Evolutionary conservation across 2,113 vertebrate species (phyloP), one percentile per base, ranked within the genome.

Genomic region (Anoura caudifer): DNA sequence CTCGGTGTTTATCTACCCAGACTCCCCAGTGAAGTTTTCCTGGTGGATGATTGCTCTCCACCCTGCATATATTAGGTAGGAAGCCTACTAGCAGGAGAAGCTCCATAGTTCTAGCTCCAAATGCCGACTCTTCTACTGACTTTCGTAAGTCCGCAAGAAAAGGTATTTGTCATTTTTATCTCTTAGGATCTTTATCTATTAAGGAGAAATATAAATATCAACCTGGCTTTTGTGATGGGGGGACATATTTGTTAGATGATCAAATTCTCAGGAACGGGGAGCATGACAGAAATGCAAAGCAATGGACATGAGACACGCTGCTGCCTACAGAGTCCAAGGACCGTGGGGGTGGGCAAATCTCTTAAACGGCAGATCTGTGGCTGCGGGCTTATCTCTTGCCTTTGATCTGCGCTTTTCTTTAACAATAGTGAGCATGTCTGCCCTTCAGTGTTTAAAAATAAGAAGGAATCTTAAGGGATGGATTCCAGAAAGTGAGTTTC

Each of bases 371-470:
- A 93, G 65, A 33, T 87, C 69, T 61, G 38, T 56, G 47, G 75
- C 83, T 61, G 79, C 73, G 54, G 76, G 56, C 69, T 97, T 92
- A 70, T 63, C 72, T 36, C 47, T 84, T 91, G 82, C 45, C 77
- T 93, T 94, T 96, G 91, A 95, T 87, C 89, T 70, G 28, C 70
- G 50, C 61, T 94, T 97, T 41, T 86, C 90, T 89, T 85, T 80
- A 91, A 87, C 73, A 92, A 94, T 20, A 86, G 81, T 45, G 87
- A 95, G 14, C 33, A 50, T 41, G 41, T 73, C 84, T 89, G 38
- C 31, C 72, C 16, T 36, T 79, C 56, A 41, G 16, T 84, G 26
- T 86, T 90, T 80, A 91, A 95, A 95, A 96, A 96, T 76, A 85
- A 96, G 73, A 91, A 75, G 61, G 14, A 87, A 91, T 41, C 65